phyloP scores from a whole-genome alignment of 2,797 vertebrate genomes.

The Chiloscyllium punctatum region DNA sequence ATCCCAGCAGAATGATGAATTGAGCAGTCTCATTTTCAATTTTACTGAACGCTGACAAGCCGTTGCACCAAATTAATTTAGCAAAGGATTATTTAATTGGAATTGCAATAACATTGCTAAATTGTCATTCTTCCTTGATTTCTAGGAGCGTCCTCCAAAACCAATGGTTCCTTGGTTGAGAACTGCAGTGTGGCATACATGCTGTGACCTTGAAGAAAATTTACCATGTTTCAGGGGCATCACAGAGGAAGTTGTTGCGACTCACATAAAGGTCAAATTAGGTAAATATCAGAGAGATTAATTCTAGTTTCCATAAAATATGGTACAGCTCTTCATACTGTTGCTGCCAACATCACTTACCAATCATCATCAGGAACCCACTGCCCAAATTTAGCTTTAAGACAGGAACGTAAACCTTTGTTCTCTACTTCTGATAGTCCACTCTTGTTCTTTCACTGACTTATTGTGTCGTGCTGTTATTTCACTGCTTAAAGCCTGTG shows the following conservation, averaged over 20 bases:
- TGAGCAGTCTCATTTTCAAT: background rate
- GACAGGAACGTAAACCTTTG: no score
- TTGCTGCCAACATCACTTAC: background rate
- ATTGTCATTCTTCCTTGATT: background rate
- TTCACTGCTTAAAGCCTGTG: background rate
- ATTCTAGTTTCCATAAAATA: background rate
- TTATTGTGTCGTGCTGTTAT: no score
- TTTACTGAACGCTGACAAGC: background rate
- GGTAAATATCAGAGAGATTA: conserved; percentile 47
- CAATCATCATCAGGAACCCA: background rate
- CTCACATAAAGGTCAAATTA: conserved; percentile 50
- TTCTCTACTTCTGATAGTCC: background rate
- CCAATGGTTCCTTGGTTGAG: conserved; percentile 61
- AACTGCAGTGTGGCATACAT: conserved; percentile 60
- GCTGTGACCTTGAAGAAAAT: conserved; percentile 63
- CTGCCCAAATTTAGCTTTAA: background rate
- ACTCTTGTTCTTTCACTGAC: background rate
- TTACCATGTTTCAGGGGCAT: conserved; percentile 66
- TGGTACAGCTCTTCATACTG: background rate
- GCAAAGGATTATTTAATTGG: background rate
- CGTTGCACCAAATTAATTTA: background rate
- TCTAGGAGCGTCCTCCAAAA: conserved; percentile 53
- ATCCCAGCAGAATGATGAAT: background rate
- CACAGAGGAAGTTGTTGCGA: conserved; percentile 52
- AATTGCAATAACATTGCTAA: background rate